phyloP scores from a whole-genome alignment of 2,113 vertebrate species.

The Pseudorasbora parva region DNA sequence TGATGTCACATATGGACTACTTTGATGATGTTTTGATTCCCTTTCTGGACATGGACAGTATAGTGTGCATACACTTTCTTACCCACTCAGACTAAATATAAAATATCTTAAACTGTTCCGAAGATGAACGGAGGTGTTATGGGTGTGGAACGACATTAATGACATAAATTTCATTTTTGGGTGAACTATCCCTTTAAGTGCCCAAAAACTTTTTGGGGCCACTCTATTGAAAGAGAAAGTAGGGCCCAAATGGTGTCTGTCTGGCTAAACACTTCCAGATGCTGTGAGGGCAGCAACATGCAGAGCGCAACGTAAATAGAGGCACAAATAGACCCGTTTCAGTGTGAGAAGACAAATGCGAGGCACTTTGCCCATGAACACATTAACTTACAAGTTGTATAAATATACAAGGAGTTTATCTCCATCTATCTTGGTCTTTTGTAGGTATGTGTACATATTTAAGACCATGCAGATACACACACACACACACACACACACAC shows the following conservation, averaged over 20 bases:
- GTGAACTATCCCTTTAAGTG: no score
- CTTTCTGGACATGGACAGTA: no score
- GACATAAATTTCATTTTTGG: no score
- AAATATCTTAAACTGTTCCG: no score
- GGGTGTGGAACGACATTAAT: no score
- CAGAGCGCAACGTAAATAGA: conserved; percentile 1
- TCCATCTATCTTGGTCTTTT: neutral
- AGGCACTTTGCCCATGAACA: conserved; percentile 5
- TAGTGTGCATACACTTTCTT: no score
- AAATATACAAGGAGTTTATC: neutral
- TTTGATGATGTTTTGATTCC: no score
- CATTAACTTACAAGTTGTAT: conserved; percentile 1
- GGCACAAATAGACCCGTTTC: neutral
- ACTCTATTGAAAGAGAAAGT: neutral
- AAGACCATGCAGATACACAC: neutral
- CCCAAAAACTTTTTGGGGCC: neutral
- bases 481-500: conserved; percentile 41
- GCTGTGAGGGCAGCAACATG: conserved; percentile 10
- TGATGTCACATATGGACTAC: no score
- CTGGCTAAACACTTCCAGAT: conserved; percentile 72
- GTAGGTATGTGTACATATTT: neutral
- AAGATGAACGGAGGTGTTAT: no score
- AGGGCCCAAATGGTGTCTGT: conserved; percentile 49
- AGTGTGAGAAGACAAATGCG: neutral
- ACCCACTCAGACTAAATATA: no score